Evolutionary conservation across 2,888 invertebrate species (phyloP).

Genomic region (Drosophila paranaensis): DNA sequence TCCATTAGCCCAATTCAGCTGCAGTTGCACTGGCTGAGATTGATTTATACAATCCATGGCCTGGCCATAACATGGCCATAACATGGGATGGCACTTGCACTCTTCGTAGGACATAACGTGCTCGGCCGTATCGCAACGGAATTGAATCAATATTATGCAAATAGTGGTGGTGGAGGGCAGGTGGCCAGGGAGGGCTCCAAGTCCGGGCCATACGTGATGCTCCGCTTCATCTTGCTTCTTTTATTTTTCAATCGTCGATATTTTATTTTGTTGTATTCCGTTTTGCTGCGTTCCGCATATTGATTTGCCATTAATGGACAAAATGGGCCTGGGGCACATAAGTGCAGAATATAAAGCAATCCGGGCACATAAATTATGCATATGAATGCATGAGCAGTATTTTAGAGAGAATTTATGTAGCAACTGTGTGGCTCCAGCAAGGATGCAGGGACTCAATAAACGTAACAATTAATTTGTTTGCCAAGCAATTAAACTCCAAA

Average conservation of each 20-base stretch:
- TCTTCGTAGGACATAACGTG: constrained; percentile 27
- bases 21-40: constrained; percentile 38
- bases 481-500: constrained; percentile 3
- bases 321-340: constrained; percentile 17
- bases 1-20: constrained; percentile 55
- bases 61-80: constrained; percentile 33
- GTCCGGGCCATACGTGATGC: constrained; percentile 9
- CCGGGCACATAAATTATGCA: constrained; percentile 53
- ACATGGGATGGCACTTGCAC: constrained; percentile 8
- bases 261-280: constrained; percentile 56
- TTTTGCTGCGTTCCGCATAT: constrained; percentile 42
- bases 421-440: neutral
- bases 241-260: constrained; percentile 46
- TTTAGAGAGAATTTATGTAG: constrained; percentile 11
- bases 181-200: too few relatives aligned
- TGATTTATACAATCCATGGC: constrained; percentile 61
- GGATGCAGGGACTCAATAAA: neutral
- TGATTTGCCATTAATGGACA: constrained; percentile 56
- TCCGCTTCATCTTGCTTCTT: constrained; percentile 29
- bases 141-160: constrained; percentile 74
- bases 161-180: constrained; percentile 31
- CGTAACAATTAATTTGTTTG: constrained; percentile 2
- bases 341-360: constrained; percentile 19
- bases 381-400: constrained; percentile 35
- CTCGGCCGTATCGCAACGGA: constrained; percentile 22